Evolutionary conservation across 37 sponge, comb jelly and placozoan species (phyloP).

Genomic region (Geodia barretti): DNA sequence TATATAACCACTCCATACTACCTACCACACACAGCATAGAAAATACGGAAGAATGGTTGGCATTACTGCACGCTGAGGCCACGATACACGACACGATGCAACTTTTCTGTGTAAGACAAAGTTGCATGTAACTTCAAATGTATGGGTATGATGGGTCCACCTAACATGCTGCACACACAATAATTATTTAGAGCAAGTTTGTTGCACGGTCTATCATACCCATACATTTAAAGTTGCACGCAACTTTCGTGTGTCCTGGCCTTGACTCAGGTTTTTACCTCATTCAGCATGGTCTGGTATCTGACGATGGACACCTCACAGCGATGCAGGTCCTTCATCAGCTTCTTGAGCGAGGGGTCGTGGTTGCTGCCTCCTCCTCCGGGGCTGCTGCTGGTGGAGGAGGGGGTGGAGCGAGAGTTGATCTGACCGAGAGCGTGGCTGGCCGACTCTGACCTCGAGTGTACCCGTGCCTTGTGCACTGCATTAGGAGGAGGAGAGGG

Average conservation of each 20-base stretch:
- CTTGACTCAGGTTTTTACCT: conserved; percentile 35
- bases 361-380: background rate
- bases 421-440: no score
- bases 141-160: background rate
- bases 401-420: no score
- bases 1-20: no score
- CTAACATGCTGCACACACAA: no score
- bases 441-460: conserved; percentile 17
- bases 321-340: conserved; percentile 63
- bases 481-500: no score
- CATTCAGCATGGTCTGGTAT: conserved; percentile 46
- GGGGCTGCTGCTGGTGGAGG: background rate
- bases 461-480: conserved; percentile 4
- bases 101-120: no score
- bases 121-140: background rate
- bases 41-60: no score
- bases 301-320: conserved; percentile 66
- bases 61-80: no score
- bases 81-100: no score
- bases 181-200: no score
- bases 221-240: background rate
- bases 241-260: no score
- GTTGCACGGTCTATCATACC: background rate
- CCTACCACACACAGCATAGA: no score
- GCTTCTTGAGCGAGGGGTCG: conserved; percentile 41